These are phyloP conservation scores for Chionoecetes opilio DNA, from an alignment of 1,140 invertebrate genomes.

Conservation along the genomic window DNA sequence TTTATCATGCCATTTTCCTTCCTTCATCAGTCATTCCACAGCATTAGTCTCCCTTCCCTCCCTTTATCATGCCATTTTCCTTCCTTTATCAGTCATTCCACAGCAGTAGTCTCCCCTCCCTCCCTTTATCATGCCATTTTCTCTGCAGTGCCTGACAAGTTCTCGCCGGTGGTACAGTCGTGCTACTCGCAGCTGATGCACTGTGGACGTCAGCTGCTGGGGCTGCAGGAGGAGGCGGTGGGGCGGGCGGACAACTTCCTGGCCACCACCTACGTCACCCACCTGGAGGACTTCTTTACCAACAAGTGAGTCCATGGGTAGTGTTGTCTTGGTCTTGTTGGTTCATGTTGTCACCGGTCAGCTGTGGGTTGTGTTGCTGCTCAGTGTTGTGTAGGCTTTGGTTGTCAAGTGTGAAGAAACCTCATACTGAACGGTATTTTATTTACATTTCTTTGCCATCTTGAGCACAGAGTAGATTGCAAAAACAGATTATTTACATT, in stretches of 20 bases:
- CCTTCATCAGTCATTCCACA: too few species aligned
- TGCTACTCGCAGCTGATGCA: constrained; percentile 31
- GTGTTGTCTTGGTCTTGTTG: too few species aligned
- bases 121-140: not conserved
- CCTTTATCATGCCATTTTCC: too few species aligned
- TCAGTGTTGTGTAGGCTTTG: too few species aligned
- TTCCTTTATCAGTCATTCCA: too few species aligned
- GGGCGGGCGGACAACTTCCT: constrained; percentile 27
- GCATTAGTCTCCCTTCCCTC: too few species aligned
- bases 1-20: too few species aligned
- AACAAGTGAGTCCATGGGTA: constrained; percentile 8
- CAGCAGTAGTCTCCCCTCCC: not conserved
- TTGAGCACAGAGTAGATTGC: not conserved
- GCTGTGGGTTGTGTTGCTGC: too few species aligned
- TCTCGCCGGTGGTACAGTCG: not conserved
- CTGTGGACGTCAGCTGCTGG: constrained; percentile 34
- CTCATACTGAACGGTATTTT: not conserved
- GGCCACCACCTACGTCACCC: not conserved
- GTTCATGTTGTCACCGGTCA: too few species aligned
- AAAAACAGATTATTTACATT: too few species aligned
- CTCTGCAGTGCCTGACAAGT: constrained; percentile 40
- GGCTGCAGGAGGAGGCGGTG: not conserved
- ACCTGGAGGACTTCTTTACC: not conserved
- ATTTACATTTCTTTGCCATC: not conserved
- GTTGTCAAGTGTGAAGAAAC: too few species aligned